Evolutionary conservation across 2,888 invertebrate species (phyloP), one percentile per base, ranked within the genome.

Genomic region (Stenurella melanura): DNA sequence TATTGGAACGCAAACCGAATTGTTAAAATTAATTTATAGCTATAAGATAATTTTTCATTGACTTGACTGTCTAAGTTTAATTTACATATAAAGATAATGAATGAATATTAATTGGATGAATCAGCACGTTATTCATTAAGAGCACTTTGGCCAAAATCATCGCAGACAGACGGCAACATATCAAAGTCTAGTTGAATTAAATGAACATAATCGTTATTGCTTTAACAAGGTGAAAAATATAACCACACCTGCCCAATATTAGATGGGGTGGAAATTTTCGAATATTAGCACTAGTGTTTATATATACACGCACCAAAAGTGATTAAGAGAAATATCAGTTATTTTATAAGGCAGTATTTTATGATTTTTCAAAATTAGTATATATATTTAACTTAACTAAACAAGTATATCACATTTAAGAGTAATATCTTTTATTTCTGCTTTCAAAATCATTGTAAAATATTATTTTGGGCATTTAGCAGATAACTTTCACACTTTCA

Each of bases 181-280:
- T 81, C 81, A 81, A 81, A 79, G 81, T 80, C 81, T 74, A 60
- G 73, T 80, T 77, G 75, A 80, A 81, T 81, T 77, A 80, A 78
- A 77, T 54, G 78, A 57, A 81, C 79, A 74, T 50, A 80, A 81
- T 81, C 79, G 78, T 81, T 81, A 79, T 70, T 70, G 71, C 72
- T 64, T 73, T 78, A 76, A 76, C 76, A 76, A 78, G 75, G 76
- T 70, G 77, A 76, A 80, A 78, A 68, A 69, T 75, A 73, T 42
- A 71, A 75, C 80, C 77, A 78, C 80, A 80, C 80, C 80, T 80
- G 80, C 69, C 72, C 73, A 21, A 9, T 12, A 58, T 12, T 12
- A 10, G 11, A 21, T 1, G 58, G 58, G 58, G 21, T 58, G 58
- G 4, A 21, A 58, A n/a, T n/a, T n/a, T n/a, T n/a, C n/a, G n/a